Conservation (phyloP, 2,797 vertebrate genomes). For the Sciurus vulgaris region DNA sequence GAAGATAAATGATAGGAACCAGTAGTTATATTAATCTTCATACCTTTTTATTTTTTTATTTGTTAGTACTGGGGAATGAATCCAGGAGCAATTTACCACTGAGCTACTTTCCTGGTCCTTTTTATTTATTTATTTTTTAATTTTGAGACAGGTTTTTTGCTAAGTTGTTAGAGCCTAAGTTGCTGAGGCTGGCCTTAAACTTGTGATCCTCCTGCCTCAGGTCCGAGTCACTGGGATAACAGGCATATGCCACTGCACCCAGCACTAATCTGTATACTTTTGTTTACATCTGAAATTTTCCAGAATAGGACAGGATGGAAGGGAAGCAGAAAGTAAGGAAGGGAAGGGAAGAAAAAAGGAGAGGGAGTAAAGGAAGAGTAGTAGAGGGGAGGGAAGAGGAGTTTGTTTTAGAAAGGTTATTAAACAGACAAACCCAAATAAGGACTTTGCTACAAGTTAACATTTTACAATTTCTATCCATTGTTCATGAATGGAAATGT, state of each 20-base stretch:
- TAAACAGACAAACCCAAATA: constrained; percentile 43
- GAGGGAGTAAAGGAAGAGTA: neutral
- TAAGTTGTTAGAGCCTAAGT: too few species aligned
- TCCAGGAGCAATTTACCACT: too few species aligned
- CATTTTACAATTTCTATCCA: constrained; percentile 54
- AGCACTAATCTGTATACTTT: neutral
- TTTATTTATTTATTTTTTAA: too few species aligned
- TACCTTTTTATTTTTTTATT: neutral
- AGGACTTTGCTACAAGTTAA: constrained; percentile 6
- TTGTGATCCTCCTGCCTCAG: too few species aligned
- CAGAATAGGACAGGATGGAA: neutral
- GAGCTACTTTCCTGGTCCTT: too few species aligned
- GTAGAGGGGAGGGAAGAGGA: neutral
- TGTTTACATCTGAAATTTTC: constrained; percentile 25
- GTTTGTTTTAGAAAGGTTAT: neutral
- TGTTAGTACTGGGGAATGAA: too few species aligned
- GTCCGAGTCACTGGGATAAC: too few species aligned
- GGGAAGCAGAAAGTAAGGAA: neutral
- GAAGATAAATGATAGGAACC: neutral
- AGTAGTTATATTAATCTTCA: neutral
- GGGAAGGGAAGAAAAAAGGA: neutral
- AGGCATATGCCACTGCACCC: too few species aligned
- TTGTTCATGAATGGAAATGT: neutral
- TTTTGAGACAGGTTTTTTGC: too few species aligned
- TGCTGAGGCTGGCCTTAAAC: too few species aligned